Evolutionary conservation across 2,113 vertebrate species (phyloP).

Genomic region (Crypturellus undulatus): DNA sequence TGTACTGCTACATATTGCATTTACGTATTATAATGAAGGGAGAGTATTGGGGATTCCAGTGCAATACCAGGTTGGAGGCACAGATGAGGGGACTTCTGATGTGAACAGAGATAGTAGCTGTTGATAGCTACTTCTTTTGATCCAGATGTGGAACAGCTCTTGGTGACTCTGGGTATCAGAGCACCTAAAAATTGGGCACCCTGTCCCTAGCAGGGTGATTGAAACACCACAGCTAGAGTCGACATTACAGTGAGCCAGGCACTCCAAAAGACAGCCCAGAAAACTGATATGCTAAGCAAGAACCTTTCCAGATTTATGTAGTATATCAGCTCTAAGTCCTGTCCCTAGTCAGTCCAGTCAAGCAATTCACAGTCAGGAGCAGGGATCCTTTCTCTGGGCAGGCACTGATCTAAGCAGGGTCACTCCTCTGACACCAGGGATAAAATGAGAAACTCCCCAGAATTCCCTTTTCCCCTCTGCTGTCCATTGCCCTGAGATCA

Average conservation of each 20-base stretch:
- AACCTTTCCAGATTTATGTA: background rate
- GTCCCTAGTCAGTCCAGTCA: background rate
- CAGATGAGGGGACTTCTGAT: background rate
- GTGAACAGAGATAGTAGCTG: background rate
- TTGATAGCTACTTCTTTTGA: background rate
- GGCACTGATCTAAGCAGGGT: background rate
- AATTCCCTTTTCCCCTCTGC: background rate
- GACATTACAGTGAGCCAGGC: background rate
- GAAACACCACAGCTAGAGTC: background rate
- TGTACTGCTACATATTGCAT: background rate
- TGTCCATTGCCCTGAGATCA: background rate
- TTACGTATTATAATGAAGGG: background rate
- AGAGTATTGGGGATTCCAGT: background rate
- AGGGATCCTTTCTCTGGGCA: background rate
- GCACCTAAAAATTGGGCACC: background rate
- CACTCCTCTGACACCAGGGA: background rate
- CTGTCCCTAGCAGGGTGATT: background rate
- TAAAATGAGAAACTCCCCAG: background rate
- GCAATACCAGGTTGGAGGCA: background rate
- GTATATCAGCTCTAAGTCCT: background rate
- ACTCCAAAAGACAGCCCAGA: background rate
- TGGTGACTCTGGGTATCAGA: background rate
- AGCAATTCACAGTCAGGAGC: background rate
- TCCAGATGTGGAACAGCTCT: background rate
- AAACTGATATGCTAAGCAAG: background rate